Conservation (phyloP, 2,113 vertebrate species). For the Pycnonotus jocosus region DNA sequence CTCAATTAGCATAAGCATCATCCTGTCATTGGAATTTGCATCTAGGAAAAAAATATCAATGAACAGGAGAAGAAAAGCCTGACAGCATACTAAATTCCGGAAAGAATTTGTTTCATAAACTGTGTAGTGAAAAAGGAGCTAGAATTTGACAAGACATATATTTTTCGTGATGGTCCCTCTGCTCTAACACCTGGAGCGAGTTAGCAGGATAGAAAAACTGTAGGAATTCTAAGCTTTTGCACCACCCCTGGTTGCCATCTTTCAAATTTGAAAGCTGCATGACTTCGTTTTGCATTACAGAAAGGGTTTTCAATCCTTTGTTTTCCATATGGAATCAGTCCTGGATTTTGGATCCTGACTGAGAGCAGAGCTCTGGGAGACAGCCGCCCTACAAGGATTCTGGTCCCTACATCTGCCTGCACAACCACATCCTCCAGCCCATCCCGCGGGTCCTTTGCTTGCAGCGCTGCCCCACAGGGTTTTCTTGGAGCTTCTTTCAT, state of each 20-base stretch:
- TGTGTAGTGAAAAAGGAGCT: background rate
- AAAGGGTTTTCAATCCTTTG: background rate
- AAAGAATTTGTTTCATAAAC: background rate
- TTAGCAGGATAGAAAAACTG: background rate
- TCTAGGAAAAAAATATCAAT: background rate
- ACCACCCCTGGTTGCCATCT: background rate
- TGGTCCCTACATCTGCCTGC: background rate
- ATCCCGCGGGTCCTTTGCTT: accelerated
- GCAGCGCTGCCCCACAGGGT: background rate
- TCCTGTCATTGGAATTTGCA: background rate
- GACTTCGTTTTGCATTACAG: background rate
- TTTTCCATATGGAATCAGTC: background rate
- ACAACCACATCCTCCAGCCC: background rate
- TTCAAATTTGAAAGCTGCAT: background rate
- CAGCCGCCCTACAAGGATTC: no score
- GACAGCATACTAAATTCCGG: background rate
- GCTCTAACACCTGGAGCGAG: background rate
- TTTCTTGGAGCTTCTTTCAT: background rate
- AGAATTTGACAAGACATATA: background rate
- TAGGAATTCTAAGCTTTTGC: background rate
- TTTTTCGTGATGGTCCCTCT: background rate
- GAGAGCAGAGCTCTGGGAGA: background rate
- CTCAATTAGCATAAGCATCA: background rate
- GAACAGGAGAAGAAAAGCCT: background rate
- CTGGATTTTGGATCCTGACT: background rate